Percentiles rank a stretch among this genome's conserved stretches.
Evolutionary conservation across 2,113 vertebrate genomes (phyloP).

Genomic region (Tretioscincus oriximinensis): DNA sequence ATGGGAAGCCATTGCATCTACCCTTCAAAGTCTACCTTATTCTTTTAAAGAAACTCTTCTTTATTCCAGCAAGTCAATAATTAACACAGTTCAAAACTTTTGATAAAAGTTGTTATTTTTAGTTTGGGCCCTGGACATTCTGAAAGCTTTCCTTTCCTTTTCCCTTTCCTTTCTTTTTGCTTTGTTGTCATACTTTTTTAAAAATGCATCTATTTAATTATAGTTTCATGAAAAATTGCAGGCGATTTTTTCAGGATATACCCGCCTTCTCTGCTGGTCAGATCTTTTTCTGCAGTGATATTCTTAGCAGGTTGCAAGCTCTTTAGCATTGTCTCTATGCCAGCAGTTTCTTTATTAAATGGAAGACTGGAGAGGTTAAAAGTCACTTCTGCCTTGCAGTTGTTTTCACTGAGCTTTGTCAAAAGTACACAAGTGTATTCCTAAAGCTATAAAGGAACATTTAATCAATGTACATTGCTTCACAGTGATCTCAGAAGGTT

Average conservation of each 20-base stretch:
- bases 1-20: no score
- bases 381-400: constrained; percentile 72
- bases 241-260: constrained; percentile 64
- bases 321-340: constrained; percentile 60
- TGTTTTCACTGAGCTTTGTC: constrained; percentile 68
- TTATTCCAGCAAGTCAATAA: constrained; percentile 8
- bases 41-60: neutral
- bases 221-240: constrained; percentile 53
- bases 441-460: constrained; percentile 55
- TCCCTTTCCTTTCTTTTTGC: constrained; percentile 15
- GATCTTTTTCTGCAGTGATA: constrained; percentile 72
- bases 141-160: neutral
- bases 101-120: constrained; percentile 44
- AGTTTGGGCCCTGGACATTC: constrained; percentile 2
- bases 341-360: constrained; percentile 68
- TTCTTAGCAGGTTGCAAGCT: constrained; percentile 60
- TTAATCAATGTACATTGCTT: constrained; percentile 30
- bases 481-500: constrained; percentile 17
- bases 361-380: constrained; percentile 67
- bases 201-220: constrained; percentile 29
- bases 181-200: constrained; percentile 3
- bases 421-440: constrained; percentile 57
- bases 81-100: constrained; percentile 23
- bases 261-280: constrained; percentile 66
- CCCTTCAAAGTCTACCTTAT: neutral